phyloP scores from a whole-genome alignment of 2,888 invertebrate genomes.

The Coremacera marginata region DNA sequence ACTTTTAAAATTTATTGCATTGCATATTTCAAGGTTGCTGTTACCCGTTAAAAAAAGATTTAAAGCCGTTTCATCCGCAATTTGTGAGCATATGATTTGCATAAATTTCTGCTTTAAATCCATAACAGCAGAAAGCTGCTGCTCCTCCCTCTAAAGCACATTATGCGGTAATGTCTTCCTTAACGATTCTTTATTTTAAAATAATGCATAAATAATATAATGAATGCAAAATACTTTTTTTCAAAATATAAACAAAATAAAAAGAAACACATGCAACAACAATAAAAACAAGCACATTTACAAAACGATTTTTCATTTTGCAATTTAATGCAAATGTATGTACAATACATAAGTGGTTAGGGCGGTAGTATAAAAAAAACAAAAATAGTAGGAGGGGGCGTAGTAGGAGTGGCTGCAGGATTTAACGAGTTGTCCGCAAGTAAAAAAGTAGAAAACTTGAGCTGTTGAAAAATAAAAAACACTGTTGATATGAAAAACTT shows the following conservation, averaged over 20 bases:
- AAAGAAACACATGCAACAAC: background rate
- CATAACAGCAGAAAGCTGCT: background rate
- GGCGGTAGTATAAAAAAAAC: background rate
- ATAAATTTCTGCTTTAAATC: background rate
- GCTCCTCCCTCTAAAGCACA: background rate
- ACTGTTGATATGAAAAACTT: background rate
- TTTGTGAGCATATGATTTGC: background rate
- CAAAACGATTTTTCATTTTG: slow-evolving; percentile 36
- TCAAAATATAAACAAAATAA: slow-evolving; percentile 14
- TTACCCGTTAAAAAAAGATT: background rate
- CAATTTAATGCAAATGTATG: slow-evolving; percentile 26
- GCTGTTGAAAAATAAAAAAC: background rate
- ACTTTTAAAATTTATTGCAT: background rate
- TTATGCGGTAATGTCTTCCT: background rate
- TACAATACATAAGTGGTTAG: background rate
- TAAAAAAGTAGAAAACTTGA: background rate
- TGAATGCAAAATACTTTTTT: slow-evolving; percentile 24
- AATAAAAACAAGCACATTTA: slow-evolving; percentile 6
- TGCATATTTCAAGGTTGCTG: slow-evolving; percentile 16
- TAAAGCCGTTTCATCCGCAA: background rate
- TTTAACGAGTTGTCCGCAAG: background rate
- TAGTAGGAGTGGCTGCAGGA: background rate
- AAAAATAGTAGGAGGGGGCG: background rate
- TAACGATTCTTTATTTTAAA: background rate
- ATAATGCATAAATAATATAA: slow-evolving; percentile 25